Percentiles rank a stretch among this genome's conserved stretches.
phyloP scores from a whole-genome alignment of 2,888 invertebrate genomes.

The Sipha maydis region DNA sequence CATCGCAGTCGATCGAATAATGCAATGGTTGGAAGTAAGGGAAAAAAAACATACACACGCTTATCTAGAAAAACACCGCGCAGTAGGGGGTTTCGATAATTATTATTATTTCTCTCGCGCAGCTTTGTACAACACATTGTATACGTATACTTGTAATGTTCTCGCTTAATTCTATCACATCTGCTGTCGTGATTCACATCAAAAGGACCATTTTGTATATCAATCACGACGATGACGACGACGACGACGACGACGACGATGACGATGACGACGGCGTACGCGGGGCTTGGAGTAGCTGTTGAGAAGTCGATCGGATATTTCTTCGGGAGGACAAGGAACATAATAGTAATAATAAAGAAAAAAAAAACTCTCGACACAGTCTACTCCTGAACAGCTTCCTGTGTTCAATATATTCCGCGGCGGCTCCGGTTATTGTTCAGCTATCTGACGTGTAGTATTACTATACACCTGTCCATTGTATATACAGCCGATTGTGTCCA shows the following conservation, averaged over 20 bases:
- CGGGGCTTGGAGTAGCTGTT: not conserved
- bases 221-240: constrained; percentile 17
- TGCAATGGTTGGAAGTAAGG: not conserved
- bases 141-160: not conserved
- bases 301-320: constrained; percentile 50
- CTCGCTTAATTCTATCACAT: constrained; percentile 6
- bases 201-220: constrained; percentile 32
- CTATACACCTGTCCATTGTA: constrained; percentile 47
- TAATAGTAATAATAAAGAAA: not conserved
- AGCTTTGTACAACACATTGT: not conserved
- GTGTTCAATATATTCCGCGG: constrained; percentile 43
- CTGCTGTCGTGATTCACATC: constrained; percentile 19
- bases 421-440: constrained; percentile 34
- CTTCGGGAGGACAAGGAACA: not conserved
- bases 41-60: not conserved
- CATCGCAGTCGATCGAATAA: not conserved
- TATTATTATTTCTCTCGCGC: constrained; percentile 29
- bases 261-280: not conserved
- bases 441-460: constrained; percentile 26
- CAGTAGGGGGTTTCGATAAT: constrained; percentile 36
- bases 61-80: not conserved
- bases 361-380: constrained; percentile 41
- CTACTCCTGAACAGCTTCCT: constrained; percentile 9
- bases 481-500: constrained; percentile 15
- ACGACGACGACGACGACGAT: too few species aligned